These are phyloP conservation scores for Cheilosia grossa DNA, from an alignment of 2,888 invertebrate genomes.

Conservation along the genomic window DNA sequence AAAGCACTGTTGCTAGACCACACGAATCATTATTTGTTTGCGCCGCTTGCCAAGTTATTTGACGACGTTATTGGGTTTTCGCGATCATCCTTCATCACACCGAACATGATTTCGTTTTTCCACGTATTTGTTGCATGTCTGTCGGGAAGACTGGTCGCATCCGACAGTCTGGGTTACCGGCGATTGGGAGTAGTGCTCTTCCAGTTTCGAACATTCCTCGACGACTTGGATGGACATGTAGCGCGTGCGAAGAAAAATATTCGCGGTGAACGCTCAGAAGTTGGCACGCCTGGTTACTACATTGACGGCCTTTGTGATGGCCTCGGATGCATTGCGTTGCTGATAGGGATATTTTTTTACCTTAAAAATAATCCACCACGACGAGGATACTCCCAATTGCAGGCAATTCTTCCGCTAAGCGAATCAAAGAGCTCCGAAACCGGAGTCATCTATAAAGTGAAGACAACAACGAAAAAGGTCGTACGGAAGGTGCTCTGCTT, in stretches of 20 bases:
- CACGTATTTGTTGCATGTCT: slow-evolving; percentile 90
- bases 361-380: slow-evolving; percentile 89
- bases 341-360: slow-evolving; percentile 88
- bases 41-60: slow-evolving; percentile 89
- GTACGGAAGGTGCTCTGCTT: slow-evolving; percentile 87
- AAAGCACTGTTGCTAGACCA: slow-evolving; percentile 93
- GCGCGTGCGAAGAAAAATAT: slow-evolving; percentile 90
- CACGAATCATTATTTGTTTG: slow-evolving; percentile 92
- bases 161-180: slow-evolving; percentile 88
- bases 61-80: slow-evolving; percentile 88
- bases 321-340: slow-evolving; percentile 88
- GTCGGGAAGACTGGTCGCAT: slow-evolving; percentile 90
- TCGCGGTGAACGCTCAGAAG: slow-evolving; percentile 90
- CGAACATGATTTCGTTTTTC: slow-evolving; percentile 92
- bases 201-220: slow-evolving; percentile 91
- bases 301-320: slow-evolving; percentile 93
- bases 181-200: slow-evolving; percentile 90
- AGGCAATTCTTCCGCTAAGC: slow-evolving; percentile 84
- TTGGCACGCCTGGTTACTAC: slow-evolving; percentile 92
- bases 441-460: slow-evolving; percentile 87
- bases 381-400: slow-evolving; percentile 88
- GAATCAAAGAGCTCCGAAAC: slow-evolving; percentile 81
- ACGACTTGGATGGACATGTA: slow-evolving; percentile 94
- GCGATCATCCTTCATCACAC: slow-evolving; percentile 87
- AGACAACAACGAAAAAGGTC: slow-evolving; percentile 87